Evolutionary conservation across 2,113 vertebrate genomes (phyloP).

Genomic region (Tachuris rubrigastra): DNA sequence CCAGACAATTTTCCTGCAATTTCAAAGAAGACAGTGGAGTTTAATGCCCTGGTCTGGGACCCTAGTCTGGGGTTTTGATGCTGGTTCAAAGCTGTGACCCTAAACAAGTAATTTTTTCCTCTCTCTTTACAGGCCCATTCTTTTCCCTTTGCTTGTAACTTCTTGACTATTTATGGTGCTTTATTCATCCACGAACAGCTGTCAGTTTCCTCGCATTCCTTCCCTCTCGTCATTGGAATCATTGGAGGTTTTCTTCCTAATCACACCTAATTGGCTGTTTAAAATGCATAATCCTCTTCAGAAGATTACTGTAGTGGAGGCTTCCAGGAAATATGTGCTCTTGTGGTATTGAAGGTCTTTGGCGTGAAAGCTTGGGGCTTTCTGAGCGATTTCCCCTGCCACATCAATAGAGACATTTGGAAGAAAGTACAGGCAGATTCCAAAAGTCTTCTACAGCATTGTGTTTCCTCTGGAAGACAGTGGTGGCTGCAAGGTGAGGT

Average conservation of each 20-base stretch:
- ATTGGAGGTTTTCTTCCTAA: conserved; percentile 11
- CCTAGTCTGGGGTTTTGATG: background rate
- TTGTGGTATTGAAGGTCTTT: background rate
- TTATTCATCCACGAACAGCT: background rate
- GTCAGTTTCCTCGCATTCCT: conserved; percentile 27
- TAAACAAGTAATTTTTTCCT: background rate
- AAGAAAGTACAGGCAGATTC: background rate
- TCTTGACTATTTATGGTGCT: conserved; percentile 20
- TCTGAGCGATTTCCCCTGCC: background rate
- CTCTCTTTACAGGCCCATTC: background rate
- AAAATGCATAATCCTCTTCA: conserved; percentile 52
- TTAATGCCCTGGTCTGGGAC: background rate
- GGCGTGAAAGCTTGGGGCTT: background rate
- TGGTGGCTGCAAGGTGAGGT: background rate
- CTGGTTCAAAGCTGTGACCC: background rate
- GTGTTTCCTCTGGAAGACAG: background rate
- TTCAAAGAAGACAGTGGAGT: background rate
- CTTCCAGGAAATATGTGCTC: background rate
- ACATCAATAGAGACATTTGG: background rate
- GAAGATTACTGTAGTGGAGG: background rate
- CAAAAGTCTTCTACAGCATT: background rate
- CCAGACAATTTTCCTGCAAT: background rate
- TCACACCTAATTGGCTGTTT: conserved; percentile 15
- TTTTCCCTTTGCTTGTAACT: background rate
- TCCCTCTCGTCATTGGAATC: background rate